Conservation (phyloP, 2,888 invertebrate genomes). For the Eupithecia inturbata region DNA sequence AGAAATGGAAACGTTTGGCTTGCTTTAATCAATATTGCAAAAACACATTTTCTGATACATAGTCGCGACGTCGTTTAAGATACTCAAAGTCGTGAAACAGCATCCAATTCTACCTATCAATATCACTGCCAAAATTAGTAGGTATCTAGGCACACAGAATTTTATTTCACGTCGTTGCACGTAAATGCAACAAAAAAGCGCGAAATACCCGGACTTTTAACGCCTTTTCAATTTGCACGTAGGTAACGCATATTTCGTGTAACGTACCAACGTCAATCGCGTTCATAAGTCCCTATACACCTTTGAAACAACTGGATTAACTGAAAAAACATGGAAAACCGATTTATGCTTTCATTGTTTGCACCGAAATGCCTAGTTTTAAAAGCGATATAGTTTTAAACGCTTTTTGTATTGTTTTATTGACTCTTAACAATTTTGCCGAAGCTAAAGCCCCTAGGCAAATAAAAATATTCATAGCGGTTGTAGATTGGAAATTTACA, state of each 20-base stretch:
- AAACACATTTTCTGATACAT: neutral
- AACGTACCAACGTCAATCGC: neutral
- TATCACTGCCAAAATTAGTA: too few species aligned
- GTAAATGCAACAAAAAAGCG: neutral
- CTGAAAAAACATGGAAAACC: slow-evolving; percentile 76
- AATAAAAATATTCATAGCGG: slow-evolving; percentile 52
- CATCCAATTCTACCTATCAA: too few species aligned
- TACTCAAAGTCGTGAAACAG: neutral
- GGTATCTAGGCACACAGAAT: neutral
- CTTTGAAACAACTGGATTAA: slow-evolving; percentile 66
- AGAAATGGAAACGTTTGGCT: neutral
- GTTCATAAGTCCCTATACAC: slow-evolving; percentile 39
- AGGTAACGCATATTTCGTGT: slow-evolving; percentile 1
- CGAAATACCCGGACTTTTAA: neutral
- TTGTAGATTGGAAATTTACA: slow-evolving; percentile 44
- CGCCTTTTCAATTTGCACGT: neutral
- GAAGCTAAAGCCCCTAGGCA: slow-evolving; percentile 57
- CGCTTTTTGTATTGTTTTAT: slow-evolving; percentile 70
- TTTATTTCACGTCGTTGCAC: neutral
- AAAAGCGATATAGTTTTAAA: slow-evolving; percentile 63
- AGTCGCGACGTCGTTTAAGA: neutral
- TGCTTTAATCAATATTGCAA: neutral
- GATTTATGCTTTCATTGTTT: slow-evolving; percentile 73
- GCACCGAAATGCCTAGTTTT: slow-evolving; percentile 60
- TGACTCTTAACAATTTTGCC: slow-evolving; percentile 70